These are phyloP conservation scores for Laupala kohalensis DNA, from an alignment of 1,140 invertebrate species.

Conservation along the genomic window DNA sequence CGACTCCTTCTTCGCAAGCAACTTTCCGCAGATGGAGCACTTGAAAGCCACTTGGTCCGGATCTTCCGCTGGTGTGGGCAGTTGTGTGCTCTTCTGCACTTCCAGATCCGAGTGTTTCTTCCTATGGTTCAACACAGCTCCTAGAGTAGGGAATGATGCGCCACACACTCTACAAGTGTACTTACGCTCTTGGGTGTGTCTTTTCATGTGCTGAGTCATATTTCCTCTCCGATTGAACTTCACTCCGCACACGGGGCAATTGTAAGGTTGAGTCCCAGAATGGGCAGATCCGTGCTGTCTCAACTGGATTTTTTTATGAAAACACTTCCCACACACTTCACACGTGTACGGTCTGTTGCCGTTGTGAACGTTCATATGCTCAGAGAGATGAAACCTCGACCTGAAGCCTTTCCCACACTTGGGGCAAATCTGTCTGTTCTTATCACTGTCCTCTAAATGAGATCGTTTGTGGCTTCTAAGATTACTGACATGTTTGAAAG, in stretches of 20 bases:
- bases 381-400: conserved; percentile 28
- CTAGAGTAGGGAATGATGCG: conserved; percentile 8
- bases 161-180: conserved; percentile 11
- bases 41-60: conserved; percentile 7
- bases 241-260: conserved; percentile 39
- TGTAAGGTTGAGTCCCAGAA: conserved; percentile 35
- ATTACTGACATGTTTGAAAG: conserved; percentile 35
- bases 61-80: background rate
- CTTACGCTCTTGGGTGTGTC: conserved; percentile 17
- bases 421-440: conserved; percentile 7
- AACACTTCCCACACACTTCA: conserved; percentile 31
- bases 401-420: conserved; percentile 8
- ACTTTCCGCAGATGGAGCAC: conserved; percentile 5
- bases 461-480: conserved; percentile 29
- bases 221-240: conserved; percentile 33
- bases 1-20: conserved; percentile 12
- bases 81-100: conserved; percentile 4
- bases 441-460: conserved; percentile 27
- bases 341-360: conserved; percentile 31
- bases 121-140: conserved; percentile 9
- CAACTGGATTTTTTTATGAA: conserved; percentile 29
- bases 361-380: conserved; percentile 28
- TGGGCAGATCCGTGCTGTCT: conserved; percentile 31
- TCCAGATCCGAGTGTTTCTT: conserved; percentile 9
- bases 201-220: conserved; percentile 27